These are phyloP conservation scores for Cybosia mesomella DNA, from an alignment of 2,888 invertebrate species.

Conservation along the genomic window DNA sequence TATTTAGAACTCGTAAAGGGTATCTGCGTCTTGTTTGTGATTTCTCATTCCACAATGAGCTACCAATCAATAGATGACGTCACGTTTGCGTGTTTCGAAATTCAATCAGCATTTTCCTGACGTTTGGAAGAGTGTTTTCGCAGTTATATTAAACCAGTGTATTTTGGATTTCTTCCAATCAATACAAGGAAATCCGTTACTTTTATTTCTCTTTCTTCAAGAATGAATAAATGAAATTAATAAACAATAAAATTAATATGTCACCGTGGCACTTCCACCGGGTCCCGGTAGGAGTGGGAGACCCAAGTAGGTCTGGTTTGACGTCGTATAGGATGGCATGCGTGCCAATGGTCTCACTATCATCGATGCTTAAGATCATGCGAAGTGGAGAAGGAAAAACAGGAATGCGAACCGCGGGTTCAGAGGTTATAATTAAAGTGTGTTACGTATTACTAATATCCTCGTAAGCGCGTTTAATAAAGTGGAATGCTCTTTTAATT, in stretches of 20 bases:
- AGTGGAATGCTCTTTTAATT: background rate
- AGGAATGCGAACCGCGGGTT: too few relatives aligned
- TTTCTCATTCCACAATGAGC: constrained; percentile 18
- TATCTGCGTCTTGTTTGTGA: constrained; percentile 3
- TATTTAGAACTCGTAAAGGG: constrained; percentile 5
- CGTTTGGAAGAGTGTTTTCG: constrained; percentile 12
- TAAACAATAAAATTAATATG: background rate
- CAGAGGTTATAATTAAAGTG: too few relatives aligned
- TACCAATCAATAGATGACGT: constrained; percentile 35
- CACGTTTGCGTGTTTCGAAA: constrained; percentile 34
- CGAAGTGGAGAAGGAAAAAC: too few relatives aligned
- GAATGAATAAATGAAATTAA: background rate
- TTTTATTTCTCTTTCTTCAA: background rate
- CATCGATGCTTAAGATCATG: too few relatives aligned
- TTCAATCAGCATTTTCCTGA: constrained; percentile 41
- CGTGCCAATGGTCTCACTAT: too few relatives aligned
- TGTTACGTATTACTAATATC: background rate
- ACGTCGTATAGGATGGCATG: too few relatives aligned
- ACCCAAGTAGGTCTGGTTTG: too few relatives aligned
- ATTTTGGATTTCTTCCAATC: constrained; percentile 21
- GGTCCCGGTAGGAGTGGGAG: too few relatives aligned
- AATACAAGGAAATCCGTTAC: background rate
- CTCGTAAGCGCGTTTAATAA: background rate
- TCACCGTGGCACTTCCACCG: too few relatives aligned
- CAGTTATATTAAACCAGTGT: constrained; percentile 27